These are phyloP conservation scores for Meloidogyne exigua DNA, from an alignment of 1,140 invertebrate genomes.

Conservation along the genomic window DNA sequence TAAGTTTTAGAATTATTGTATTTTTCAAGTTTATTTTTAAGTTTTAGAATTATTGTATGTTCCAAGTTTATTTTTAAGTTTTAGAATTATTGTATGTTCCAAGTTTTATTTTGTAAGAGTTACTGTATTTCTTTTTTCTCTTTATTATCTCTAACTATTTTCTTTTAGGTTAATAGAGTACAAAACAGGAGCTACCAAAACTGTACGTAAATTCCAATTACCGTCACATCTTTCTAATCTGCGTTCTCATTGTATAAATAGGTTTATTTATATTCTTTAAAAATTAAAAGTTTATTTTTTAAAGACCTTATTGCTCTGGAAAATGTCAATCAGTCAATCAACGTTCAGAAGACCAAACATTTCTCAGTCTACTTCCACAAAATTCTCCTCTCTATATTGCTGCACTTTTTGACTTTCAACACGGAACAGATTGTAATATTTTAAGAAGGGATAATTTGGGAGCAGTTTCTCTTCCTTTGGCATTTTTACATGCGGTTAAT, in stretches of 20 bases:
- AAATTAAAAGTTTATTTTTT: neutral
- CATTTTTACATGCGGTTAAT: constrained; percentile 54
- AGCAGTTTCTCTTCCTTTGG: constrained; percentile 51
- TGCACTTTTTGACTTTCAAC: constrained; percentile 59
- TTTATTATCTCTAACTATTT: neutral
- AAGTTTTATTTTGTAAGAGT: no score
- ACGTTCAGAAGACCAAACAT: constrained; percentile 26
- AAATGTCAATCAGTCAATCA: constrained; percentile 1
- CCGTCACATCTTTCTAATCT: constrained; percentile 31
- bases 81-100: no score
- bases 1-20: no score
- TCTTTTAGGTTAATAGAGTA: constrained; percentile 32
- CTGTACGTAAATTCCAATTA: constrained; percentile 18
- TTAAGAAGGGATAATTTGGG: constrained; percentile 35
- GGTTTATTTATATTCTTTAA: neutral
- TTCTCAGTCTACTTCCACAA: constrained; percentile 48
- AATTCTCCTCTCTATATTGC: constrained; percentile 55
- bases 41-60: no score
- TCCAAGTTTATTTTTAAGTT: no score
- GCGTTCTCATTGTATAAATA: constrained; percentile 54
- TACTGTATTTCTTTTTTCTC: no score
- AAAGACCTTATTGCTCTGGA: constrained; percentile 11
- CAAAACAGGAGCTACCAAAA: constrained; percentile 31
- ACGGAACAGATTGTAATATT: constrained; percentile 47
- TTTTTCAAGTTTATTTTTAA: no score